phyloP scores from a whole-genome alignment of 37 sponge, comb jelly and placozoan genomes.

The Geodia barretti region DNA sequence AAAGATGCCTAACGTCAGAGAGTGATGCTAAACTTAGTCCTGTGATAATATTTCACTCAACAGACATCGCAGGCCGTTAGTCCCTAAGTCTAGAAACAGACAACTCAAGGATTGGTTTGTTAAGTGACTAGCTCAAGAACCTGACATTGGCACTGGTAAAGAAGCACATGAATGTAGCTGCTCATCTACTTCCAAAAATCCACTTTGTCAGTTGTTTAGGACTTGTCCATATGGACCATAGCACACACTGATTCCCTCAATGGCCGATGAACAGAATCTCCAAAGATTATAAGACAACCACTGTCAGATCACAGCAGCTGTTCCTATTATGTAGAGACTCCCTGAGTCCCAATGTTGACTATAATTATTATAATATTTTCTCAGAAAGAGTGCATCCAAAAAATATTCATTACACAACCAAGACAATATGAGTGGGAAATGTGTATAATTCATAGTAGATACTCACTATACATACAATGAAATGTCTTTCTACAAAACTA shows the following conservation, averaged over 20 bases:
- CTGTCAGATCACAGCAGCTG: neutral
- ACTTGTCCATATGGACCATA: neutral
- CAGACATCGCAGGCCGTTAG: too few species aligned
- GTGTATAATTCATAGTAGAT: too few species aligned
- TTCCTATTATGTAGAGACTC: neutral
- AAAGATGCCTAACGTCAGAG: too few species aligned
- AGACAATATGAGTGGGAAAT: too few species aligned
- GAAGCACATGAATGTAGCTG: neutral
- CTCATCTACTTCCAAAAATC: neutral
- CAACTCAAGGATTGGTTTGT: too few species aligned
- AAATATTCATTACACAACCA: slow-evolving; percentile 80
- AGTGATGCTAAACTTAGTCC: too few species aligned
- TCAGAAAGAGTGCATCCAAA: slow-evolving; percentile 70
- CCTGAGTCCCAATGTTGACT: neutral
- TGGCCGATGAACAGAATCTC: neutral
- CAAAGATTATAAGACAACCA: neutral
- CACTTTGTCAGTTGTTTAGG: neutral
- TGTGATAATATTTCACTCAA: too few species aligned
- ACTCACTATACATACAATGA: too few species aligned
- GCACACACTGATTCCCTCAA: neutral
- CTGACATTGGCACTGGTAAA: neutral
- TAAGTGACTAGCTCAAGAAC: neutral
- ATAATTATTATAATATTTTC: too few species aligned
- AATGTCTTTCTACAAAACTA: too few species aligned
- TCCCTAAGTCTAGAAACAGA: too few species aligned